Base-by-base conservation (phyloP, 2,113 vertebrate species). In the Bos indicus region DNA sequence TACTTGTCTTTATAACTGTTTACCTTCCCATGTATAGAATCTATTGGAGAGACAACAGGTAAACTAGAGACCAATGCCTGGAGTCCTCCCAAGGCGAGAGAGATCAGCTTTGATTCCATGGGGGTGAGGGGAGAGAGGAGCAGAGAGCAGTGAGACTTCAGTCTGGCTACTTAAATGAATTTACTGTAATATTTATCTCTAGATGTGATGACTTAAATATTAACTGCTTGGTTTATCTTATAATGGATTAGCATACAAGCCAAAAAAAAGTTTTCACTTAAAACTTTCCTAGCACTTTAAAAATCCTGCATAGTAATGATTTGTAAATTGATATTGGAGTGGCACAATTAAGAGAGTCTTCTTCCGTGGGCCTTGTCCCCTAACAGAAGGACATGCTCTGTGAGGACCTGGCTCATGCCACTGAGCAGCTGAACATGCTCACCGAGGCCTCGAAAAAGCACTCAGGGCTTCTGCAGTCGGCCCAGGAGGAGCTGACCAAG, bases 381-480 rank as follows among this genome's bases (percentile, higher is more conserved):
- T 88, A 85, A 96, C 25, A 99, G 99, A 99, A 99, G 90, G 99
- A 99, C 56, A 98, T 99, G 97, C 98, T 99, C 93, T 99, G 99
- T 90, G 99, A 99, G 54, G 99, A 99, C 67, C 81, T 99, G 95
- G 92, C 97, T 25, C 99, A 99, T 10, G 99, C 99, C 26, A 98
- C 99, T 0, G 99, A 99, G 92, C 99, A 99, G 98, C 98, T 99
- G 86, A 99, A 98, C 30, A 99, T 98, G 96, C 99, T 99, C 95
- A 99, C 99, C 0, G 99, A 99, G 96, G 99, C 99, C 64, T 99
- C 99, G 2, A 99, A 99, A 80, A 99, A 99, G 80, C 99, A 99
- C 85, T 98, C 98, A 3, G 97, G 92, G 5, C 98, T 99, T 81
- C 99, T 99, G 88, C 99, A 99, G 92, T 98, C 98, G 17, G 99